Conservation (phyloP, 1,140 invertebrate genomes). For the Drosophila arizonae region DNA sequence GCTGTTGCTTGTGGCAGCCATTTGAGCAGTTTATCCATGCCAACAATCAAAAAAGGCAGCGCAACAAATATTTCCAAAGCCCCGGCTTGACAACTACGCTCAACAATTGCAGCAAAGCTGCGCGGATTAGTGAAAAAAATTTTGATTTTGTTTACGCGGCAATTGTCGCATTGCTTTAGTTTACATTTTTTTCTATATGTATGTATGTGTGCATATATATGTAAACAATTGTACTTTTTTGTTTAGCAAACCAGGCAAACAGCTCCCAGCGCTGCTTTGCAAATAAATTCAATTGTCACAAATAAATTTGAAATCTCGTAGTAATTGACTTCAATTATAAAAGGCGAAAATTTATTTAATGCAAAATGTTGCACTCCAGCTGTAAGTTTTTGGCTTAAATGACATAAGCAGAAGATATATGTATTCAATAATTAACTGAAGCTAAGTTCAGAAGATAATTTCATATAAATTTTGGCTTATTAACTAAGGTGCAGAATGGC, state of each 20-base stretch:
- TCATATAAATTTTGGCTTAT: no score
- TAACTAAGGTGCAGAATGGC: no score
- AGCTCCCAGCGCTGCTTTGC: slow-evolving; percentile 54
- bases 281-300: slow-evolving; percentile 40
- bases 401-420: no score
- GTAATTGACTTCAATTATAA: slow-evolving; percentile 41
- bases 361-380: neutral
- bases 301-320: slow-evolving; percentile 5
- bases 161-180: slow-evolving; percentile 18
- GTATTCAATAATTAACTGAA: no score
- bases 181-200: neutral
- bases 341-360: neutral
- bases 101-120: slow-evolving; percentile 27
- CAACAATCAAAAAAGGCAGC: neutral
- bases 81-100: slow-evolving; percentile 9
- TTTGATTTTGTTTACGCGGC: slow-evolving; percentile 36
- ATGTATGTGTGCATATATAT: neutral
- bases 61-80: neutral
- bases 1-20: slow-evolving; percentile 22
- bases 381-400: neutral
- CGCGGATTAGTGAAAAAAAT: neutral
- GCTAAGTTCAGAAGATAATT: no score
- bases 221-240: neutral
- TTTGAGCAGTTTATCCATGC: slow-evolving; percentile 22
- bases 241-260: slow-evolving; percentile 35